Conservation (phyloP, 23 tunicate genomes). For the Oikopleura albicans region DNA sequence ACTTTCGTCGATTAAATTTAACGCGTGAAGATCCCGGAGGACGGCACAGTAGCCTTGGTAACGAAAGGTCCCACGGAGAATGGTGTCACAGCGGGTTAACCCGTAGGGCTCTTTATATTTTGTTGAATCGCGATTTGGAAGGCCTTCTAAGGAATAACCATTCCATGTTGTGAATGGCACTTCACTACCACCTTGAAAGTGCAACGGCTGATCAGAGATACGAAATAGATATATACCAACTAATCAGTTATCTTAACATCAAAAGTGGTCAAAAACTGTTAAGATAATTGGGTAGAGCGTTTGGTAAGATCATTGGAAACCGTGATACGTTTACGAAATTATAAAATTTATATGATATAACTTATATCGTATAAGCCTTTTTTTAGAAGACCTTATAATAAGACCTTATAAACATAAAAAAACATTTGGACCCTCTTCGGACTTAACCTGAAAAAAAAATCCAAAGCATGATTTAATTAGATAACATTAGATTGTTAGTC, state of each 20-base stretch:
- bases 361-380: no score
- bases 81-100: conserved; percentile 31
- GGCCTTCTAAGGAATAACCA: conserved; percentile 72
- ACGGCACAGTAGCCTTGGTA: conserved; percentile 26
- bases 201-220: no score
- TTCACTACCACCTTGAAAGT: neutral
- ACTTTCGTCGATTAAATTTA: conserved; percentile 15
- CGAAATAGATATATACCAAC: no score
- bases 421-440: neutral
- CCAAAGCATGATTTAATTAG: no score
- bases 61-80: conserved; percentile 67
- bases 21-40: neutral
- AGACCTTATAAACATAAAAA: neutral
- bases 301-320: no score
- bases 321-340: no score
- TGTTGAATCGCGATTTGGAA: conserved; percentile 84
- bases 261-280: no score
- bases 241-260: no score
- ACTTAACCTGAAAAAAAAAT: no score
- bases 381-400: neutral
- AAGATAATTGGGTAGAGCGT: no score
- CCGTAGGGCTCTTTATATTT: conserved; percentile 53
- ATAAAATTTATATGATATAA: no score
- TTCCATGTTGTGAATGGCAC: conserved; percentile 14
- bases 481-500: no score